Evolutionary conservation across 2,113 vertebrate genomes (phyloP).

Genomic region (Cranoglanis bouderius): DNA sequence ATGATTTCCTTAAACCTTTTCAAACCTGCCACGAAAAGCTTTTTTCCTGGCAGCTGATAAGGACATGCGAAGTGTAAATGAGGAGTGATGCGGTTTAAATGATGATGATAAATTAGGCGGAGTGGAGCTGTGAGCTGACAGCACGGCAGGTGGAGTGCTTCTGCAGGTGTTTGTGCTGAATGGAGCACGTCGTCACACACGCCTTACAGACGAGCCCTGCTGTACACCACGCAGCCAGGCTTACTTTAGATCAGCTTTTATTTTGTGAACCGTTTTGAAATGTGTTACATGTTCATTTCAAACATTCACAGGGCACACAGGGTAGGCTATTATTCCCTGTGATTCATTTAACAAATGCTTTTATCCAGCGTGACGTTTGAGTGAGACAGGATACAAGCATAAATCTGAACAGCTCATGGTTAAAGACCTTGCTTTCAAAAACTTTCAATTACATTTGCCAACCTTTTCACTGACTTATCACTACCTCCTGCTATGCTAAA

Average conservation of each 20-base stretch:
- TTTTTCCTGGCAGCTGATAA: slow-evolving; percentile 18
- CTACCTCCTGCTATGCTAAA: not conserved
- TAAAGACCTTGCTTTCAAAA: not conserved
- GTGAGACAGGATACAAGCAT: not conserved
- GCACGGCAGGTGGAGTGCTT: slow-evolving; percentile 25
- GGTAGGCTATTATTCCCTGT: not conserved
- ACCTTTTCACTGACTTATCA: not conserved
- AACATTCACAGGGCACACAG: not conserved
- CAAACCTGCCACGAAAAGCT: slow-evolving; percentile 11
- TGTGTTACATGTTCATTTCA: not conserved
- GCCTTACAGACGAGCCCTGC: not conserved
- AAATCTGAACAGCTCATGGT: not conserved
- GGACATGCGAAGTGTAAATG: slow-evolving; percentile 33
- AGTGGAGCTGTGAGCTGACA: slow-evolving; percentile 26
- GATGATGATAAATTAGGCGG: slow-evolving; percentile 44
- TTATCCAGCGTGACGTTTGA: not conserved
- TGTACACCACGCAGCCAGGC: not conserved
- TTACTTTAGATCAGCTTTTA: not conserved
- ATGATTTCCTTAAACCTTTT: slow-evolving; percentile 11
- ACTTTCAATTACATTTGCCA: not conserved
- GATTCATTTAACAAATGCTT: not conserved
- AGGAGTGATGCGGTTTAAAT: slow-evolving; percentile 41
- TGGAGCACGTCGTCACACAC: not conserved
- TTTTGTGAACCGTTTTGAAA: not conserved
- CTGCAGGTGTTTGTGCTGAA: slow-evolving; percentile 23